Evolutionary conservation across 2,888 invertebrate species (phyloP).

Genomic region (Agriotes lineatus): DNA sequence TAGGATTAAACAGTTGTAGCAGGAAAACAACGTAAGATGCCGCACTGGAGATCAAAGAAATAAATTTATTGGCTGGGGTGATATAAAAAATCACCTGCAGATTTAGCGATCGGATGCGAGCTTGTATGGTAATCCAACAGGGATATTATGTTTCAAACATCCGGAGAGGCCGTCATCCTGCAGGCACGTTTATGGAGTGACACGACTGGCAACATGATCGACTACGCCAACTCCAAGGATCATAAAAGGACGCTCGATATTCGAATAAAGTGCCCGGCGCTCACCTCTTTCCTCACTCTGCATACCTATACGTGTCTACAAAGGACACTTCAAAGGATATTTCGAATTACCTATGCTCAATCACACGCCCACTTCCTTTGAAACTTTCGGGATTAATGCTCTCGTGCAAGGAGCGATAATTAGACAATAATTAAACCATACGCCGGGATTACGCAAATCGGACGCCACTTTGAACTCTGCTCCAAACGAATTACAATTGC

Average conservation of each 20-base stretch:
- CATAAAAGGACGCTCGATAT: slow-evolving; percentile 42
- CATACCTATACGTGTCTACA: slow-evolving; percentile 35
- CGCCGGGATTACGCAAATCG: too few species aligned
- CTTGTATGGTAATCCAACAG: slow-evolving; percentile 26
- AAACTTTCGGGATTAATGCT: slow-evolving; percentile 19
- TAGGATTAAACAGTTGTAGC: slow-evolving; percentile 17
- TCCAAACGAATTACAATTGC: too few species aligned
- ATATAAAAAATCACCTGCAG: slow-evolving; percentile 24
- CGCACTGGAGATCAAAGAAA: slow-evolving; percentile 21
- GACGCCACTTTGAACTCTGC: too few species aligned
- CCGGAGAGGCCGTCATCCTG: slow-evolving; percentile 11
- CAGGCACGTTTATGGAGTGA: slow-evolving; percentile 36
- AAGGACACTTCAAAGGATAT: slow-evolving; percentile 41
- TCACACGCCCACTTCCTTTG: slow-evolving; percentile 34
- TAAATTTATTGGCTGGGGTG: slow-evolving; percentile 19
- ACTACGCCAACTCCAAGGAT: slow-evolving; percentile 39
- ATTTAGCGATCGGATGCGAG: slow-evolving; percentile 6
- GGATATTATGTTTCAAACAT: slow-evolving; percentile 32
- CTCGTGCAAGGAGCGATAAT: slow-evolving; percentile 7
- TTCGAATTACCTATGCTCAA: slow-evolving; percentile 35
- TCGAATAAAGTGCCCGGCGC: slow-evolving; percentile 34
- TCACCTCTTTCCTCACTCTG: slow-evolving; percentile 28
- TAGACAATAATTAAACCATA: slow-evolving; percentile 22
- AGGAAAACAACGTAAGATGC: slow-evolving; percentile 2
- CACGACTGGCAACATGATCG: slow-evolving; percentile 43